Conservation (phyloP, 2,113 vertebrate genomes). For the Psophia crepitans region DNA sequence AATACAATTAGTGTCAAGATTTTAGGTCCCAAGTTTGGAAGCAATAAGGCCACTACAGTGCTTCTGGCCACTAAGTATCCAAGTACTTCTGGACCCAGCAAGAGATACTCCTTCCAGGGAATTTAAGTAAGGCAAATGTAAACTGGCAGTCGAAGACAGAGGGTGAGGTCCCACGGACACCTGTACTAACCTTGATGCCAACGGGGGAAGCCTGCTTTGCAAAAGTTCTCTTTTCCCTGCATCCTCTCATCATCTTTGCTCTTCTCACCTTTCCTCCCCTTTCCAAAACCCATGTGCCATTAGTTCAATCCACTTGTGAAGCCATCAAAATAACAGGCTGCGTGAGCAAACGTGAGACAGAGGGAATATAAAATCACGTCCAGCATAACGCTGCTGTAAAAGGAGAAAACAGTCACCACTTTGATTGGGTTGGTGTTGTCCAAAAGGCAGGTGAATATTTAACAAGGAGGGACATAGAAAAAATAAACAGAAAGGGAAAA, state of each 20-base stretch:
- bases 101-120: background rate
- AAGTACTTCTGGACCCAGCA: background rate
- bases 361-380: background rate
- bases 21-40: background rate
- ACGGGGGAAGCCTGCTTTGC: background rate
- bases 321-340: background rate
- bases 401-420: background rate
- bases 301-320: background rate
- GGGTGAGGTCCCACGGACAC: background rate
- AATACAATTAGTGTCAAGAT: background rate
- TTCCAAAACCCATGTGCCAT: background rate
- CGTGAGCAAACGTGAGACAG: background rate
- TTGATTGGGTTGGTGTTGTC: background rate
- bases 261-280: background rate
- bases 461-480: background rate
- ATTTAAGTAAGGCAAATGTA: background rate
- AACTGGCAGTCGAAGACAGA: background rate
- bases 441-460: background rate
- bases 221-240: background rate
- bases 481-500: background rate
- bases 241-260: background rate
- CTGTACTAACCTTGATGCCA: background rate
- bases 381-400: background rate
- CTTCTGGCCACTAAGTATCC: background rate
- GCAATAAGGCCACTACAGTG: background rate